phyloP scores from a whole-genome alignment of 2,888 invertebrate species.

The Mythimna vitellina region DNA sequence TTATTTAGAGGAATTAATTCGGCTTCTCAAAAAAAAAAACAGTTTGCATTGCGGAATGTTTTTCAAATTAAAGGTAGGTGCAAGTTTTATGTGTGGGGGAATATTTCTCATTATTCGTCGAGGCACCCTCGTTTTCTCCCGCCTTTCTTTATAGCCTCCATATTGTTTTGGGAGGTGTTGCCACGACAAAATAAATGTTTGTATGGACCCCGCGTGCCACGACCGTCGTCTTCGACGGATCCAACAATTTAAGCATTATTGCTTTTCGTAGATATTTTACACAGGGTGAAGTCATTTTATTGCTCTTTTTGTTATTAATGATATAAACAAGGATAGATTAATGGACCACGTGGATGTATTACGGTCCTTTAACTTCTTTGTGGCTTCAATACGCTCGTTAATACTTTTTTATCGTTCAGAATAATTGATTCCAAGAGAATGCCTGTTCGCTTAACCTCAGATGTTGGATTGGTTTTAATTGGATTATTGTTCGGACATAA shows the following conservation, averaged over 20 bases:
- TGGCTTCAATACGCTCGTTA: conserved; percentile 35
- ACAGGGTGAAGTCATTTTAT: conserved; percentile 69
- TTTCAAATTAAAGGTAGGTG: conserved; percentile 72
- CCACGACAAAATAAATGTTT: conserved; percentile 82
- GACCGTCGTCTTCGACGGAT: conserved; percentile 62
- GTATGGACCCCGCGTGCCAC: conserved; percentile 73
- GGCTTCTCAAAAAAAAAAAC: conserved; percentile 1
- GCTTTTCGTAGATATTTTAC: conserved; percentile 78
- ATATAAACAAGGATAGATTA: conserved; percentile 60
- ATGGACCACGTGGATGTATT: conserved; percentile 39
- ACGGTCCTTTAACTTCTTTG: conserved; percentile 19
- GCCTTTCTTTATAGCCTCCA: conserved; percentile 81
- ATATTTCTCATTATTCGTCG: conserved; percentile 80
- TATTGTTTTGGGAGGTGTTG: conserved; percentile 82
- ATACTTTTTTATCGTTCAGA: conserved; percentile 49
- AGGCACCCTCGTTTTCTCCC: conserved; percentile 74
- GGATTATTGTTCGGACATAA: conserved; percentile 55
- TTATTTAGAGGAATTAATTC: conserved; percentile 41
- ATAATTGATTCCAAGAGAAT: conserved; percentile 57
- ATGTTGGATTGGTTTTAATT: conserved; percentile 57
- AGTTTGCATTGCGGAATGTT: conserved; percentile 57
- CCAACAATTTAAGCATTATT: conserved; percentile 79
- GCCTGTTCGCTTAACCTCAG: conserved; percentile 35
- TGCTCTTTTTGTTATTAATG: conserved; percentile 78
- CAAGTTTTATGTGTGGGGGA: conserved; percentile 73